phyloP scores from a whole-genome alignment of 30 jellyfish, hydroid and myxozoan species.

The Hydractinia echinata region DNA sequence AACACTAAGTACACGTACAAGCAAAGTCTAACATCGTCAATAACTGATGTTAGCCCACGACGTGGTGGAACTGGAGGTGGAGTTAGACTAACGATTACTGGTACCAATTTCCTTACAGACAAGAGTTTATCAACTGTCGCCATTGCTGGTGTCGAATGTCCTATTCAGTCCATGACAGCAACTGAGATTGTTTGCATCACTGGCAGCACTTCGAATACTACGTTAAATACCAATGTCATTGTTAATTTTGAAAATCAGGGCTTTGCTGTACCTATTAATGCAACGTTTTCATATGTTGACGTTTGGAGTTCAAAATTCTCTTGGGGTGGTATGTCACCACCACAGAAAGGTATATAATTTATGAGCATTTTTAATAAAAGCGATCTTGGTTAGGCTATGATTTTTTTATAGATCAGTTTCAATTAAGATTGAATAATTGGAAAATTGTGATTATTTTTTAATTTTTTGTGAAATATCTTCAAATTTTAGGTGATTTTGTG shows the following conservation, averaged over 20 bases:
- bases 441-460: neutral
- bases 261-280: conserved; percentile 40
- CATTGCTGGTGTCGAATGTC: conserved; percentile 29
- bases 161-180: neutral
- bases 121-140: neutral
- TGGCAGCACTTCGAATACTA: conserved; percentile 1
- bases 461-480: neutral
- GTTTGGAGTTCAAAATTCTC: conserved; percentile 89
- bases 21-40: conserved; percentile 56
- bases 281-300: conserved; percentile 73
- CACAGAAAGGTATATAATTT: no score
- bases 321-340: conserved; percentile 86
- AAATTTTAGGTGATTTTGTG: conserved; percentile 66
- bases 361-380: neutral
- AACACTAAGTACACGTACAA: conserved; percentile 33
- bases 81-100: conserved; percentile 70
- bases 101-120: conserved; percentile 31
- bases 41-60: conserved; percentile 66
- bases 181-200: conserved; percentile 22
- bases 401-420: neutral
- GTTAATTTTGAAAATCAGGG: conserved; percentile 76
- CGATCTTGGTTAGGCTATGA: neutral
- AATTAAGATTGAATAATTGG: neutral
- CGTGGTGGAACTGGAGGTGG: conserved; percentile 99
- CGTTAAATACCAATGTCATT: neutral